These are phyloP conservation scores for Abrostola triplasia DNA, from an alignment of 2,888 invertebrate genomes.

Conservation along the genomic window DNA sequence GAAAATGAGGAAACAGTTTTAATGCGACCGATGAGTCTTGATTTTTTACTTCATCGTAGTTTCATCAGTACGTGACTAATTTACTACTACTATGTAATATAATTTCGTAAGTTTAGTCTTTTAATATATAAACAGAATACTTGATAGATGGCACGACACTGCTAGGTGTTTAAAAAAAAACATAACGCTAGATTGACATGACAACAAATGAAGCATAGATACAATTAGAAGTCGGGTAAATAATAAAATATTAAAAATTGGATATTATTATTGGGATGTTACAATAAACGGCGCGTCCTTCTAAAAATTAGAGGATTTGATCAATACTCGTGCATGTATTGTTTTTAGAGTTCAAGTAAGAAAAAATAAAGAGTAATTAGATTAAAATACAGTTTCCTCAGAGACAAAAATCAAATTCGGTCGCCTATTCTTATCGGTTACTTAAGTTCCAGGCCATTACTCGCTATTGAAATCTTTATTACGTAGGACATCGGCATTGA, in stretches of 20 bases:
- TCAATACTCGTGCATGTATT: too few relatives aligned
- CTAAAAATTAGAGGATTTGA: too few relatives aligned
- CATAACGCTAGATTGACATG: too few relatives aligned
- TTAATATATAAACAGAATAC: neutral
- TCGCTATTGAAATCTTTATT: conserved; percentile 34
- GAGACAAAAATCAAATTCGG: neutral
- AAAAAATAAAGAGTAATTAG: too few relatives aligned
- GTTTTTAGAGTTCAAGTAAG: too few relatives aligned
- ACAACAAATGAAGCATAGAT: too few relatives aligned
- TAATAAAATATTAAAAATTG: too few relatives aligned
- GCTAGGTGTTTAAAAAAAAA: neutral
- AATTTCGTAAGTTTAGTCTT: neutral
- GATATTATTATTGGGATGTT: too few relatives aligned
- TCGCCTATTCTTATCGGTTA: conserved; percentile 8
- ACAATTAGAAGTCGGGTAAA: too few relatives aligned
- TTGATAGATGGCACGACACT: neutral
- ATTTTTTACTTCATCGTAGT: neutral
- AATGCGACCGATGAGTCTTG: neutral
- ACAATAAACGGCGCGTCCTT: too few relatives aligned
- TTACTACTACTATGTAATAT: neutral
- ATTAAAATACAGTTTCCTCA: too few relatives aligned
- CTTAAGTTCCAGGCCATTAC: conserved; percentile 31
- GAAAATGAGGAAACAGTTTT: neutral
- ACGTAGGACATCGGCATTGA: conserved; percentile 45
- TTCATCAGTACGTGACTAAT: conserved; percentile 6